Conservation (phyloP, 2,888 invertebrate species). For the Caenorhabditis parvicauda region DNA sequence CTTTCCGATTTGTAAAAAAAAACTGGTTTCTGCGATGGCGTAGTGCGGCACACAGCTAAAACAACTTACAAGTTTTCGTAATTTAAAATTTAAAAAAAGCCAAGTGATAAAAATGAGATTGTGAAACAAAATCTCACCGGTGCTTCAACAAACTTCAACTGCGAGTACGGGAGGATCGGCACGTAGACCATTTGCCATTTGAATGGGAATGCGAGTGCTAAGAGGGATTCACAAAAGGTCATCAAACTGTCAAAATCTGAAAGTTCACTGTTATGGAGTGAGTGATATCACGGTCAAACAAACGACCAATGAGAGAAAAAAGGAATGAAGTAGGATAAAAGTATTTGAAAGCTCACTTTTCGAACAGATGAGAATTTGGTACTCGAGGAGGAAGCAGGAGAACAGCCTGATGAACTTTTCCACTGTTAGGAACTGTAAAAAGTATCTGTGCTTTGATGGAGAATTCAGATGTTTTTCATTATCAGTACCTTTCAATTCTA, state of each 20-base stretch:
- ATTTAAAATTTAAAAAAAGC: background rate
- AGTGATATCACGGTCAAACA: slow-evolving; percentile 31
- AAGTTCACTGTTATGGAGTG: no score
- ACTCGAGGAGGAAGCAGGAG: slow-evolving; percentile 90
- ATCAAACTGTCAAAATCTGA: slow-evolving; percentile 92
- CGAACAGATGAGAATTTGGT: slow-evolving; percentile 90
- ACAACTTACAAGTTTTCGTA: no score
- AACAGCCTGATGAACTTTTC: slow-evolving; percentile 89
- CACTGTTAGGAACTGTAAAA: slow-evolving; percentile 76
- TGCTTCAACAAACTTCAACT: slow-evolving; percentile 88
- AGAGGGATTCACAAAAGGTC: slow-evolving; percentile 91
- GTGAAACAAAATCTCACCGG: slow-evolving; percentile 69
- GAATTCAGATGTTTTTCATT: no score
- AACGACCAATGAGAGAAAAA: no score
- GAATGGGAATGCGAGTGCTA: slow-evolving; percentile 86
- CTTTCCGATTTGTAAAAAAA: no score
- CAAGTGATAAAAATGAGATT: background rate
- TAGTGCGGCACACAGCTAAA: no score
- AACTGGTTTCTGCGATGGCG: no score
- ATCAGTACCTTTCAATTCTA: no score
- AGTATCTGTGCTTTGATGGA: background rate
- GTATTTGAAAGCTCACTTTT: slow-evolving; percentile 70
- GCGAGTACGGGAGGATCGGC: slow-evolving; percentile 85
- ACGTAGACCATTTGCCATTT: slow-evolving; percentile 98
- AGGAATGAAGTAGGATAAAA: background rate